Conservation (phyloP, 2,888 invertebrate species). For the Junonia oenone region DNA sequence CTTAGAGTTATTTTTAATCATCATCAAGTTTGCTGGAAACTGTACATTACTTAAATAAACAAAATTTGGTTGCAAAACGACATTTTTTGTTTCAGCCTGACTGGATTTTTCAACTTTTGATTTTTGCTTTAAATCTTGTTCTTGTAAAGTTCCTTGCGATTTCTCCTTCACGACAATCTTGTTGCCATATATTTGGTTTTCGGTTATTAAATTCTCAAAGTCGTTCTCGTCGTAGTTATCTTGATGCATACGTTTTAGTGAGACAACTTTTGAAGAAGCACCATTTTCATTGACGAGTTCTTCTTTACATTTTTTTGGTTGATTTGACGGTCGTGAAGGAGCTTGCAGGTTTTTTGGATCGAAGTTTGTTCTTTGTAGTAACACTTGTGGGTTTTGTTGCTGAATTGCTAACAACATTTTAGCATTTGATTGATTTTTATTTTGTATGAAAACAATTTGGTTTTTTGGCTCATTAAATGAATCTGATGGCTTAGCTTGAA, state of each 20-base stretch:
- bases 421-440: slow-evolving; percentile 51
- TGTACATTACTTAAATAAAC: slow-evolving; percentile 69
- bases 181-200: slow-evolving; percentile 77
- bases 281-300: slow-evolving; percentile 50
- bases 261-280: slow-evolving; percentile 65
- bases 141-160: slow-evolving; percentile 60
- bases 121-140: slow-evolving; percentile 58
- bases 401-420: slow-evolving; percentile 67
- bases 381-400: slow-evolving; percentile 59
- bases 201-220: slow-evolving; percentile 76
- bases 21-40: slow-evolving; percentile 68
- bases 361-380: slow-evolving; percentile 57
- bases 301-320: slow-evolving; percentile 65
- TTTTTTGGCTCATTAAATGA: slow-evolving; percentile 57
- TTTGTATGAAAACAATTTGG: slow-evolving; percentile 63
- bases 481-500: slow-evolving; percentile 52
- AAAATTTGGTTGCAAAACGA: slow-evolving; percentile 65
- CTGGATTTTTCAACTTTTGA: slow-evolving; percentile 43
- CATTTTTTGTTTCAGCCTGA: slow-evolving; percentile 52
- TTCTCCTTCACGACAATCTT: slow-evolving; percentile 80
- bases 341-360: slow-evolving; percentile 72
- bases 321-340: slow-evolving; percentile 69
- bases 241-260: slow-evolving; percentile 68
- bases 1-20: slow-evolving; percentile 62
- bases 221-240: slow-evolving; percentile 74